A percentile compares a stretch with the other conserved stretches of the same genome.
Evolutionary conservation across 2,113 vertebrate species (phyloP).

Genomic region (Cervus canadensis): DNA sequence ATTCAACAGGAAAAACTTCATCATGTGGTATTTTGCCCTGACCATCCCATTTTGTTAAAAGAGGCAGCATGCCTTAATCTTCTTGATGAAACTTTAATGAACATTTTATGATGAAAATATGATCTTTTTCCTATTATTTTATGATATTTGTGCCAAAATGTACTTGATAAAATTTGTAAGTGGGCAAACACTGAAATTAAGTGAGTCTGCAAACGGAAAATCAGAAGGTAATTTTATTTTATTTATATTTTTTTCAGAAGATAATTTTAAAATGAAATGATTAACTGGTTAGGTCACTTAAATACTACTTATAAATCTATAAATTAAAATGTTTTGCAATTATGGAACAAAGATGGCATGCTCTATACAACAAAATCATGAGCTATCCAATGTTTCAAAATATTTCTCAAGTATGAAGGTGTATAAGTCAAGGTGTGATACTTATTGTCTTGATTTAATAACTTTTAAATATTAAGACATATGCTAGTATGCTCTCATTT

Average conservation of each 20-base stretch:
- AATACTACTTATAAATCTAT: neutral
- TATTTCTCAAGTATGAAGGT: neutral
- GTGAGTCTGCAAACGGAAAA: neutral
- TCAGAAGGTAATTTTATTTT: neutral
- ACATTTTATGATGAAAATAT: neutral
- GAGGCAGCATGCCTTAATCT: neutral
- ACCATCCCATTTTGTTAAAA: neutral
- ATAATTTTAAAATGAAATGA: neutral
- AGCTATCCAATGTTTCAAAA: neutral
- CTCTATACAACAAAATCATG: neutral
- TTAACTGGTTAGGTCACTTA: neutral
- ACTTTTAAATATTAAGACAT: neutral
- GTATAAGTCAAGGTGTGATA: accelerated
- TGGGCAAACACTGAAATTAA: neutral
- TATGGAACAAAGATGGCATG: neutral
- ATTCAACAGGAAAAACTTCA: neutral
- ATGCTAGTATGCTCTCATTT: neutral
- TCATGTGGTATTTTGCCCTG: neutral
- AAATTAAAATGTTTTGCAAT: neutral
- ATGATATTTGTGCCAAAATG: neutral
- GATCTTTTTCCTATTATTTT: neutral
- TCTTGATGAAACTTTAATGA: neutral
- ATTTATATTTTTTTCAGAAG: neutral
- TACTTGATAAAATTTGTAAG: neutral
- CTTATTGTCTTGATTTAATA: neutral